Evolutionary conservation across 2,888 invertebrate genomes (phyloP), one percentile per base, ranked within the genome.

Genomic region (Drosophila kanekoi): DNA sequence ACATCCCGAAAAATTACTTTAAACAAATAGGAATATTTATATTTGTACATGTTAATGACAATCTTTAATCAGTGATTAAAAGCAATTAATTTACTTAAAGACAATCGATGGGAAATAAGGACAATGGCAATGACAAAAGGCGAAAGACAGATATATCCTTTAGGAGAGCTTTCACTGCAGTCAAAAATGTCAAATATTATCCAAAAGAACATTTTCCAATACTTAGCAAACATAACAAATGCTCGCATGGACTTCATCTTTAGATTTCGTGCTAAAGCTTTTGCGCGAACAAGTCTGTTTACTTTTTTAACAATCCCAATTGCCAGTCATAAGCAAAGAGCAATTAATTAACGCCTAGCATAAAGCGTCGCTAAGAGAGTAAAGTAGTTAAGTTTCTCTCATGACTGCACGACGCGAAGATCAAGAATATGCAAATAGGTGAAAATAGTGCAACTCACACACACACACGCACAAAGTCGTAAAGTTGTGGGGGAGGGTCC

Each of bases 371-470:
- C 43, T 51, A 28, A 43, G 35, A 28, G 51, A 64, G 38, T 10
- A 11, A 52, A 48, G 48, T 72, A 38, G 58, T 38, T 6, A 47
- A 23, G 9, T 18, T 28, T 18, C 51, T 41, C 20, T 43, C 10
- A 35, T 40, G 48, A 4, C 40, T 33, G 13, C 32, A 14, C 54
- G 43, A 54, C 44, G 45, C 41, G 37, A 66, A 66, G 67, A 59
- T 71, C 48, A 45, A 44, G 66, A 49, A 48, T 48, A 35, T 48
- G 72, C 20, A 72, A 65, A 63, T 41, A 16, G 35, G 28, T 37
- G 32, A 54, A 38, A 43, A 43, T 18, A 14, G 32, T 23, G 51
- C 35, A 51, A 20, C 20, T 2, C 20, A 20, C 20, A 20, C 41
- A 28, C 65, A 20, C 65, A 14, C 51, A n/a, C 51, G 9, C 41